Evolutionary conservation across 2,797 vertebrate genomes (phyloP).

Genomic region (Pipistrellus pygmaeus): DNA sequence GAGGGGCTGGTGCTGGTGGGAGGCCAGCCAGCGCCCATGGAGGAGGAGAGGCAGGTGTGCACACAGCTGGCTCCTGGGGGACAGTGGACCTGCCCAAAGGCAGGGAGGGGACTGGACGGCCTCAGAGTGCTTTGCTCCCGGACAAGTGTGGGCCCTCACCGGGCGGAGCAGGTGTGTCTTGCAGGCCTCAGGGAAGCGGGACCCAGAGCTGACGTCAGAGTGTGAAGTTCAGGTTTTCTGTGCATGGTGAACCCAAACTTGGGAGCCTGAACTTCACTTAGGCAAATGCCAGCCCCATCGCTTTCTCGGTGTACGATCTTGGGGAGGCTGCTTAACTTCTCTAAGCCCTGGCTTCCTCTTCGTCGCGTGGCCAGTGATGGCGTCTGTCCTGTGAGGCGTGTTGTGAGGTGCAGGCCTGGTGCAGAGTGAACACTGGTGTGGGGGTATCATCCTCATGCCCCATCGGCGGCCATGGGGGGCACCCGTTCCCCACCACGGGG

Average conservation of each 20-base stretch:
- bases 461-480: not conserved
- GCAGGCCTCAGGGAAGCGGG: not conserved
- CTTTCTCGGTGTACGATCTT: not conserved
- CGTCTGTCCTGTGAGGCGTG: accelerated
- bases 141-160: not conserved
- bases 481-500: not conserved
- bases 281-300: not conserved
- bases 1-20: not conserved
- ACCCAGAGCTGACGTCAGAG: not conserved
- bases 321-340: not conserved
- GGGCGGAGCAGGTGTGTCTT: not conserved
- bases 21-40: not conserved
- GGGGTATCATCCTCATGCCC: not conserved
- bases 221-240: not conserved
- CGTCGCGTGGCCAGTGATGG: accelerated
- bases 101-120: not conserved
- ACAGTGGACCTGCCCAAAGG: not conserved
- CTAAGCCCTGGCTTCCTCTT: not conserved
- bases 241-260: not conserved
- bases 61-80: too few relatives aligned
- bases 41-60: not conserved
- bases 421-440: accelerated
- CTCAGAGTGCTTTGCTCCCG: not conserved
- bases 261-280: not conserved
- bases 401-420: not conserved